These are phyloP conservation scores for Argyrosomus regius DNA, from an alignment of 2,797 vertebrate genomes.

Conservation along the genomic window DNA sequence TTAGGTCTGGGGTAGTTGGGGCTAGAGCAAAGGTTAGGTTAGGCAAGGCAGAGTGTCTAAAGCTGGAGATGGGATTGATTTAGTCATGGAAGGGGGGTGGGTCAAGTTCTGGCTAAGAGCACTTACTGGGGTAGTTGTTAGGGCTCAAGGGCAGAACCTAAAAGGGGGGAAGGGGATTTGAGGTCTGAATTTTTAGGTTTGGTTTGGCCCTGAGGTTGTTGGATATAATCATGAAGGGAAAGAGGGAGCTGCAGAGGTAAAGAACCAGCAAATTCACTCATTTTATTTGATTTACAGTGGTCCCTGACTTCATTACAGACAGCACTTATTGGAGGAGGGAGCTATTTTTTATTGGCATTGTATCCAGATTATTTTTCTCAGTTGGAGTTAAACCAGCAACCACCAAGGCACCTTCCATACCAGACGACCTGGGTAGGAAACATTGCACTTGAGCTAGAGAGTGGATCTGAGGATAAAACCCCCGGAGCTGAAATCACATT, in stretches of 20 bases:
- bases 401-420: slow-evolving; percentile 26
- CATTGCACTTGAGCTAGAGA: slow-evolving; percentile 24
- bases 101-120: slow-evolving; percentile 36
- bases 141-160: slow-evolving; percentile 38
- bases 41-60: slow-evolving; percentile 44
- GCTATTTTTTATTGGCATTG: slow-evolving; percentile 4
- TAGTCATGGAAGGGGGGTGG: slow-evolving; percentile 18
- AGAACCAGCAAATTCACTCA: slow-evolving; percentile 42
- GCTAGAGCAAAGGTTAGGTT: slow-evolving; percentile 59
- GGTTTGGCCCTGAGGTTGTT: slow-evolving; percentile 41
- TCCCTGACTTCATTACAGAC: slow-evolving; percentile 35
- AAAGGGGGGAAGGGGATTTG: slow-evolving; percentile 13
- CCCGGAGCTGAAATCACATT: slow-evolving; percentile 50
- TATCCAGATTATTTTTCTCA: slow-evolving; percentile 9
- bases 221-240: slow-evolving; percentile 27
- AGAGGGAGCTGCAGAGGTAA: slow-evolving; percentile 27
- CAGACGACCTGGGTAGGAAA: slow-evolving; percentile 32
- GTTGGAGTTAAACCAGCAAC: slow-evolving; percentile 37
- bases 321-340: slow-evolving; percentile 28
- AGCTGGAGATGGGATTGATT: slow-evolving; percentile 59
- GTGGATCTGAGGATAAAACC: slow-evolving; percentile 25
- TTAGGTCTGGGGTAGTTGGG: slow-evolving; percentile 43
- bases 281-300: slow-evolving; percentile 46
- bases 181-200: slow-evolving; percentile 43
- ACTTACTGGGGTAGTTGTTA: slow-evolving; percentile 37